Evolutionary conservation across 2,797 vertebrate genomes (phyloP), one percentile per base, ranked within the genome.

Genomic region (Notoglanidium macrostoma): DNA sequence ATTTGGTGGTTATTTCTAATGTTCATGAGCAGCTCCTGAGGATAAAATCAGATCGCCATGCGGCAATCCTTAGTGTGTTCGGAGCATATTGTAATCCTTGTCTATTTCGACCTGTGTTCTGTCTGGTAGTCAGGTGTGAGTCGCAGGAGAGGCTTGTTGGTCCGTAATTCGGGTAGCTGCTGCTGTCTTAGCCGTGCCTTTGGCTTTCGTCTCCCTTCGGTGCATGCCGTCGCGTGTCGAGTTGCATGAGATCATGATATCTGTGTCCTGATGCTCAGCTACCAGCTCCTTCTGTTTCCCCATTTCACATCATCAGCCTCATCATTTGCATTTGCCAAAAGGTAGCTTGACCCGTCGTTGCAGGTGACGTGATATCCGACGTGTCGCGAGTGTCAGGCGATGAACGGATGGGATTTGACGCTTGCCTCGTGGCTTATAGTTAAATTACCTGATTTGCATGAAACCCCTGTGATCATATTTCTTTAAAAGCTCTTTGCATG

Each of bases 171-270:
- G 32, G 19, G 79, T 82, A 70, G 51, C 67, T 46, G 19, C 80
- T 68, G 32, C 80, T 77, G 57, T 78, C 63, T 11, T 55, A 46
- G 83, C 76, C 26, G 73, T 85, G 84, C 84, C 86, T 35, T 85
- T 84, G 65, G 49, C 49, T 84, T n/a, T 3, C 7, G 35, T 84
- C 44, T 84, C 86, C 80, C 61, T 17, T 2, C 6, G 85, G 88
- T 35, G 88, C 79, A 90, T 54, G 57, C 35, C 68, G 83, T 89
- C n/a, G 55, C 6, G 78, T 78, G 76, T 35, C 54, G 1, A 49
- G 32, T 90, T 92, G 93, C 93, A 93, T 94, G 88, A 77, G 11
- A 26, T 44, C 85, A 81, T 86, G 88, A 89, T 88, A 87, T 85
- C 51, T 89, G 68, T 68, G 76, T 86, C 61, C 82, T 46, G 14